phyloP scores from a whole-genome alignment of 2,113 vertebrate species.

The Podarcis muralis region DNA sequence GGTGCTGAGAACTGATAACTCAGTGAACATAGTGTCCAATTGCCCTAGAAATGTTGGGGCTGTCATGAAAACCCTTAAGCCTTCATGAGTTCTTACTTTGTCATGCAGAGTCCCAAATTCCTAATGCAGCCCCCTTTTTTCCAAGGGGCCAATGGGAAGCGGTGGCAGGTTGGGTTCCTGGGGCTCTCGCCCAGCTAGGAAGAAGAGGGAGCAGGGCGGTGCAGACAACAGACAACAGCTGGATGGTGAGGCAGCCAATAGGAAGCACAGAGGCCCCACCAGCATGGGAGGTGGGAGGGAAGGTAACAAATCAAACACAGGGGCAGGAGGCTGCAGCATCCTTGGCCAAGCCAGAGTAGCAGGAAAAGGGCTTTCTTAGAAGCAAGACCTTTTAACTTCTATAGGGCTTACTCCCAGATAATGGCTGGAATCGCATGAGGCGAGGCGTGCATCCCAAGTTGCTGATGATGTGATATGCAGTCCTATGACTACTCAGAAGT shows the following conservation, averaged over 20 bases:
- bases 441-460: too few relatives aligned
- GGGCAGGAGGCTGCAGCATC: not conserved
- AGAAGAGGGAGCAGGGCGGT: not conserved
- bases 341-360: not conserved
- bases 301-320: conserved; percentile 50
- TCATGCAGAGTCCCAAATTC: too few relatives aligned
- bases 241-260: conserved; percentile 42
- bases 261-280: conserved; percentile 9
- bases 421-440: not conserved
- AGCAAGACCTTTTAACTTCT: not conserved
- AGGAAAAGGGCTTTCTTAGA: not conserved
- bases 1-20: too few relatives aligned
- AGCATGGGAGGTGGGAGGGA: conserved; percentile 38
- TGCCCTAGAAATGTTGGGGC: too few relatives aligned
- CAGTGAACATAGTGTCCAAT: too few relatives aligned
- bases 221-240: not conserved
- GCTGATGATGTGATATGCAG: too few relatives aligned
- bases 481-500: too few relatives aligned
- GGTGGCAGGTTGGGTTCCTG: conserved; percentile 8
- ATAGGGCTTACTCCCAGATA: not conserved
- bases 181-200: not conserved
- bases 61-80: too few relatives aligned
- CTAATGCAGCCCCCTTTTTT: conserved; percentile 60
- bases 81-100: too few relatives aligned
- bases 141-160: not conserved